Conservation (phyloP, 2,888 invertebrate genomes). For the Chymomyza caudatula region DNA sequence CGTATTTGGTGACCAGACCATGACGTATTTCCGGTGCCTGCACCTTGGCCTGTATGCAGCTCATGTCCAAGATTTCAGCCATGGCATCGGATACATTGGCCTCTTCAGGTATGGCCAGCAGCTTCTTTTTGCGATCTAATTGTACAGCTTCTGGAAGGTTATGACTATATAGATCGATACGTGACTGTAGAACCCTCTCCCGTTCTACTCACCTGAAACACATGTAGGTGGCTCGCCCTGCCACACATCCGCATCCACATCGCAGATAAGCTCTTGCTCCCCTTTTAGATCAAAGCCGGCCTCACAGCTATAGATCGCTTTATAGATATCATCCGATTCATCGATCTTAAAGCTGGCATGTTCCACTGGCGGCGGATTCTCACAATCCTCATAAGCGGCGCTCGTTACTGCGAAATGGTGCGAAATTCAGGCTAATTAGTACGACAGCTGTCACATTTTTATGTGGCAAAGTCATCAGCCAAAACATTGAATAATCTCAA, state of each 20-base stretch:
- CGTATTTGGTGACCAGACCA: slow-evolving; percentile 75
- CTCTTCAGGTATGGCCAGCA: slow-evolving; percentile 72
- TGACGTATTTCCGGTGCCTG: slow-evolving; percentile 76
- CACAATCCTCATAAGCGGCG: slow-evolving; percentile 72
- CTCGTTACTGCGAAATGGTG: slow-evolving; percentile 19
- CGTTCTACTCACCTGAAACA: slow-evolving; percentile 28
- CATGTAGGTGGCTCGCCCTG: slow-evolving; percentile 74
- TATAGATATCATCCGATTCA: slow-evolving; percentile 72
- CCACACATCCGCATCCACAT: slow-evolving; percentile 76
- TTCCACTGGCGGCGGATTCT: slow-evolving; percentile 70
- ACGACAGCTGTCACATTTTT: slow-evolving; percentile 13
- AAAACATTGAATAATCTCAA: slow-evolving; percentile 17
- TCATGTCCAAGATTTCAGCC: slow-evolving; percentile 73
- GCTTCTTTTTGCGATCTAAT: slow-evolving; percentile 53
- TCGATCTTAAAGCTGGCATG: slow-evolving; percentile 62
- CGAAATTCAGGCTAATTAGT: slow-evolving; percentile 12
- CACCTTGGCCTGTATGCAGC: slow-evolving; percentile 74
- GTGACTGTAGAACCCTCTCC: slow-evolving; percentile 8
- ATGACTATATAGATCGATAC: too few relatives aligned
- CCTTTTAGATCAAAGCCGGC: slow-evolving; percentile 72
- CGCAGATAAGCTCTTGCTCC: slow-evolving; percentile 64
- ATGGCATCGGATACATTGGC: slow-evolving; percentile 62
- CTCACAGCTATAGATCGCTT: slow-evolving; percentile 72
- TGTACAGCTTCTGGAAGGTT: slow-evolving; percentile 15
- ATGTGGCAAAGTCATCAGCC: slow-evolving; percentile 13